These are phyloP conservation scores for Trissolcus basalis DNA, from an alignment of 1,140 invertebrate species.

Conservation along the genomic window DNA sequence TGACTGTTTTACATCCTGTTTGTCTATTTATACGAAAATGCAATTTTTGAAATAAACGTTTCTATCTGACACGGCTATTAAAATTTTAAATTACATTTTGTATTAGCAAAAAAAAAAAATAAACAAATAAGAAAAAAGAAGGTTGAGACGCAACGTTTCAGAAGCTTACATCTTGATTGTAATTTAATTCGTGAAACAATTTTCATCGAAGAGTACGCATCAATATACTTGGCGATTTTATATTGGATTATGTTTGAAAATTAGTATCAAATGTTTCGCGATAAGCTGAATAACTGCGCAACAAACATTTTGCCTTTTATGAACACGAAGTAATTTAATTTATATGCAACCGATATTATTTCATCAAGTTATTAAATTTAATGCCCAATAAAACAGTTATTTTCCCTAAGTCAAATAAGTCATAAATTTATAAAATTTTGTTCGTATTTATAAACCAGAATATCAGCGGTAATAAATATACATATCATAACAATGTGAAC, in stretches of 20 bases:
- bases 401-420: slow-evolving; percentile 34
- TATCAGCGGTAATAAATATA: slow-evolving; percentile 10
- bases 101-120: too few relatives aligned
- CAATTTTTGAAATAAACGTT: background rate
- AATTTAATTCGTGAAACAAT: too few relatives aligned
- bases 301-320: slow-evolving; percentile 44
- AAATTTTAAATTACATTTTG: too few relatives aligned
- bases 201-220: too few relatives aligned
- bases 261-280: slow-evolving; percentile 29
- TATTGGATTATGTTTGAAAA: slow-evolving; percentile 43
- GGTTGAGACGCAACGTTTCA: too few relatives aligned
- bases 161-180: too few relatives aligned
- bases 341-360: slow-evolving; percentile 41
- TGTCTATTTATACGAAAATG: background rate
- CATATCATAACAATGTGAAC: slow-evolving; percentile 33
- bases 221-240: too few relatives aligned
- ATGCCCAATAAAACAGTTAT: slow-evolving; percentile 43
- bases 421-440: slow-evolving; percentile 31
- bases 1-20: slow-evolving; percentile 8
- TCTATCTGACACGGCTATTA: too few relatives aligned
- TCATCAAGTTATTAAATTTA: slow-evolving; percentile 49
- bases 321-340: slow-evolving; percentile 46
- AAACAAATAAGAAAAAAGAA: too few relatives aligned
- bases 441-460: slow-evolving; percentile 31
- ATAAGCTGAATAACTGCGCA: slow-evolving; percentile 50